Conservation (phyloP, 2,797 vertebrate species). For the Delichon dasypus region DNA sequence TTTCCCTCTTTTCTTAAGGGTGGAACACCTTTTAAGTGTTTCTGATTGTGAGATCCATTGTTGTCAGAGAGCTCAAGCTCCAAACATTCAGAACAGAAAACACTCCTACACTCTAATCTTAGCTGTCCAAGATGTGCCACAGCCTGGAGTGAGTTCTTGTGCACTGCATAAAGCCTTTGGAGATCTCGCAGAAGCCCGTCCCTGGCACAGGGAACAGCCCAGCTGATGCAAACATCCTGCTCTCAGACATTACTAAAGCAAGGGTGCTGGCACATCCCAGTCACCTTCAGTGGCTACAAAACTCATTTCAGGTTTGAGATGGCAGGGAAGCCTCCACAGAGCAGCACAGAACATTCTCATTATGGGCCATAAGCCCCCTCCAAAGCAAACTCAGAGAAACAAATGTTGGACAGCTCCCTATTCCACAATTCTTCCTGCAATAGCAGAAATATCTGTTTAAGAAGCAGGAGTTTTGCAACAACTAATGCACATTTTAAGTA, state of each 20-base stretch:
- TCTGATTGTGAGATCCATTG: background rate
- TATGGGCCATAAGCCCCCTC: background rate
- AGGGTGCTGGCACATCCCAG: background rate
- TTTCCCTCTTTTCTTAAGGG: background rate
- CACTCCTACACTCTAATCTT: rapidly evolving
- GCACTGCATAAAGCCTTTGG: background rate
- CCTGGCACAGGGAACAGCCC: background rate
- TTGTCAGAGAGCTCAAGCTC: background rate
- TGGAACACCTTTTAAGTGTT: background rate
- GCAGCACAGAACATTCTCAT: background rate
- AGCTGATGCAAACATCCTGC: rapidly evolving
- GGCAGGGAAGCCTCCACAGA: background rate
- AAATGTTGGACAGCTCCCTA: background rate
- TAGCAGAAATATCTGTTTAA: background rate
- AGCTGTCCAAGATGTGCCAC: rapidly evolving
- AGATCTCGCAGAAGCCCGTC: background rate
- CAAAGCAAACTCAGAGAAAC: background rate
- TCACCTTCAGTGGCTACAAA: background rate
- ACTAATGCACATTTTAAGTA: background rate
- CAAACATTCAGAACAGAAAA: background rate
- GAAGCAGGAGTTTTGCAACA: background rate
- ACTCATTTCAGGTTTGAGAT: background rate
- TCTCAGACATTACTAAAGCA: rapidly evolving
- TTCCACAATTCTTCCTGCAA: background rate
- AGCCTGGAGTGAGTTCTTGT: background rate